These are phyloP conservation scores for Jacana jacana DNA, from an alignment of 2,113 vertebrate species.

Conservation along the genomic window DNA sequence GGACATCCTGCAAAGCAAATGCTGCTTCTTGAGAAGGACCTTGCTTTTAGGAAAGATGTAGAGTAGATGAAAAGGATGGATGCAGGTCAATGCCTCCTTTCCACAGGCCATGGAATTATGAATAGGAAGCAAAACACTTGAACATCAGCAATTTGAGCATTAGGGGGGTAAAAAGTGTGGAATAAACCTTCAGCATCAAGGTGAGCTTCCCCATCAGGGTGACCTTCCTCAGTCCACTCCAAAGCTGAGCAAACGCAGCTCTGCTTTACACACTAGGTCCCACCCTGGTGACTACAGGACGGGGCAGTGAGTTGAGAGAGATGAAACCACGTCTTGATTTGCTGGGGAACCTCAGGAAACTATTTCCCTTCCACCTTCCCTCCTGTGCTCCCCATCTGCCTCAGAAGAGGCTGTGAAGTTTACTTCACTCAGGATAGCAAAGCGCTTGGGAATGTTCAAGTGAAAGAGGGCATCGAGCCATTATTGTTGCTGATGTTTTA, in stretches of 20 bases:
- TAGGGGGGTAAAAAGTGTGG: background rate
- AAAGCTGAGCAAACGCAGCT: fast-evolving
- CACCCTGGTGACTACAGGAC: background rate
- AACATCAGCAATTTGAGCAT: background rate
- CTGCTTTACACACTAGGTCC: background rate
- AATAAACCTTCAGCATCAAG: background rate
- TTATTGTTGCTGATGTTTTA: background rate
- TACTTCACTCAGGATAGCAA: background rate
- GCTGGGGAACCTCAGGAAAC: background rate
- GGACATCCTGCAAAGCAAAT: background rate
- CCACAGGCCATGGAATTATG: background rate
- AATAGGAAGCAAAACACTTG: background rate
- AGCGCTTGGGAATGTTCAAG: conserved; percentile 6
- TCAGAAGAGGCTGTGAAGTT: background rate
- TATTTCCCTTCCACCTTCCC: background rate
- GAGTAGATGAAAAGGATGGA: background rate
- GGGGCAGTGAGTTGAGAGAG: background rate
- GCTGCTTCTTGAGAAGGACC: background rate
- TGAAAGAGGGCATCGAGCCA: background rate
- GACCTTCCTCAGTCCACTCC: background rate
- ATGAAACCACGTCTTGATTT: fast-evolving
- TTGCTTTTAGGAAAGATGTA: background rate
- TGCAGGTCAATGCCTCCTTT: background rate
- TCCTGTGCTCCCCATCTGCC: background rate
- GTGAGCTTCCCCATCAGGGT: background rate